Conservation (phyloP, 2,113 vertebrate genomes). For the Leptobrachium ailaonicum region DNA sequence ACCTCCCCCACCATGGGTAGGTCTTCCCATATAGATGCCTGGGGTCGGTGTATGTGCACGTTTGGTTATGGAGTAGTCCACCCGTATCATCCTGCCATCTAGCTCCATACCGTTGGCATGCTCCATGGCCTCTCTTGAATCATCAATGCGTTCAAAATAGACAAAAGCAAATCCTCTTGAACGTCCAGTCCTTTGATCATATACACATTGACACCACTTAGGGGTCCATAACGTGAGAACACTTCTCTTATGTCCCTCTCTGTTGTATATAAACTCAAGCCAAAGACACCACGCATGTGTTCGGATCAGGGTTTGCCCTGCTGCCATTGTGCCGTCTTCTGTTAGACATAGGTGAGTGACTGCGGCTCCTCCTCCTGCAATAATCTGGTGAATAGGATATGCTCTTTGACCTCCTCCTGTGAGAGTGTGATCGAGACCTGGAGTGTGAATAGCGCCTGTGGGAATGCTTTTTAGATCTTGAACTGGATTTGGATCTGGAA, state of each 20-base stretch:
- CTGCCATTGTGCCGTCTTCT: slow-evolving; percentile 81
- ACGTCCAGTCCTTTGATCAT: slow-evolving; percentile 89
- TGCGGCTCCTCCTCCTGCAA: slow-evolving; percentile 81
- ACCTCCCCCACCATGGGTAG: slow-evolving; percentile 66
- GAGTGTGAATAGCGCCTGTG: slow-evolving; percentile 82
- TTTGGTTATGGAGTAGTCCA: slow-evolving; percentile 94
- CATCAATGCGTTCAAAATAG: slow-evolving; percentile 89
- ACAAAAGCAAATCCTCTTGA: slow-evolving; percentile 92
- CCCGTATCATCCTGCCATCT: slow-evolving; percentile 85
- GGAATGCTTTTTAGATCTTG: slow-evolving; percentile 81
- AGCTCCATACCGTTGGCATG: slow-evolving; percentile 91
- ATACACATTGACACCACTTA: slow-evolving; percentile 90
- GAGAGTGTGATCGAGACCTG: slow-evolving; percentile 80
- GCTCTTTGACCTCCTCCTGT: slow-evolving; percentile 82
- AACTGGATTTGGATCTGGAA: slow-evolving; percentile 90
- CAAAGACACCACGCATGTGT: slow-evolving; percentile 92
- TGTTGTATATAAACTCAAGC: slow-evolving; percentile 91
- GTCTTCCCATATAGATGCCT: slow-evolving; percentile 92
- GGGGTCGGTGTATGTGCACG: slow-evolving; percentile 89
- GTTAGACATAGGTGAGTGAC: slow-evolving; percentile 87
- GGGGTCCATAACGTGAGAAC: slow-evolving; percentile 88
- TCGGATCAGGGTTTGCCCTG: slow-evolving; percentile 91
- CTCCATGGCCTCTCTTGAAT: slow-evolving; percentile 95
- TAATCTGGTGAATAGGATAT: slow-evolving; percentile 84
- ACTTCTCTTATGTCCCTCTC: slow-evolving; percentile 90